Percentiles rank a stretch among this genome's conserved stretches.
Conservation (phyloP, 2,797 vertebrate genomes). For the Salmo trutta region DNA sequence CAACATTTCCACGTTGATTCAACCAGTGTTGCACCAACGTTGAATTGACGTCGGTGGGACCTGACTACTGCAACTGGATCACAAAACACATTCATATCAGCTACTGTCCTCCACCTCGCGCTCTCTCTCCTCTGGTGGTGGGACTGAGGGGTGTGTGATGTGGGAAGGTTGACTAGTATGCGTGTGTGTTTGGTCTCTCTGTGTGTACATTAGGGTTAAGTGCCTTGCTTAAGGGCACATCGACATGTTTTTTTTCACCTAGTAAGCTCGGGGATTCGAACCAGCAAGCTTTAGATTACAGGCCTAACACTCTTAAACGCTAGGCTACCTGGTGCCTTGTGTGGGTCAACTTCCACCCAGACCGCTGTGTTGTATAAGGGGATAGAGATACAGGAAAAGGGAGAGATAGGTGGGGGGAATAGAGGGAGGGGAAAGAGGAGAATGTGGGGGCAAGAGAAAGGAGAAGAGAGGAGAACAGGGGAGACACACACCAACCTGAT, state of each 20-base stretch:
- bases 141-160: slow-evolving; percentile 42
- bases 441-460: background rate
- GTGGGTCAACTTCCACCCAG: background rate
- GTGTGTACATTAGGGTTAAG: slow-evolving; percentile 50
- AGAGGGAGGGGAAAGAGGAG: background rate
- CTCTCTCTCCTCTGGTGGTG: slow-evolving; percentile 39
- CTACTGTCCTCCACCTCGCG: slow-evolving; percentile 16
- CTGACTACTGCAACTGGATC: slow-evolving; percentile 43
- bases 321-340: no score
- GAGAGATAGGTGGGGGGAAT: background rate
- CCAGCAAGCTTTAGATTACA: no score
- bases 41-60: background rate
- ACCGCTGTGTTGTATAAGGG: background rate
- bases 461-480: background rate
- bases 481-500: background rate
- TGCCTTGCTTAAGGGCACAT: slow-evolving; percentile 65
- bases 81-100: slow-evolving; percentile 12
- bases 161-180: slow-evolving; percentile 71
- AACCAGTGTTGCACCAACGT: slow-evolving; percentile 15
- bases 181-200: slow-evolving; percentile 55
- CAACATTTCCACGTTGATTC: no score
- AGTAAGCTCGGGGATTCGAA: no score
- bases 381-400: slow-evolving; percentile 12
- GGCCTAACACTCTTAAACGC: no score
- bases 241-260: slow-evolving; percentile 45